phyloP scores from a whole-genome alignment of 2,113 vertebrate genomes.

The Sinocyclocheilus maitianheensis region DNA sequence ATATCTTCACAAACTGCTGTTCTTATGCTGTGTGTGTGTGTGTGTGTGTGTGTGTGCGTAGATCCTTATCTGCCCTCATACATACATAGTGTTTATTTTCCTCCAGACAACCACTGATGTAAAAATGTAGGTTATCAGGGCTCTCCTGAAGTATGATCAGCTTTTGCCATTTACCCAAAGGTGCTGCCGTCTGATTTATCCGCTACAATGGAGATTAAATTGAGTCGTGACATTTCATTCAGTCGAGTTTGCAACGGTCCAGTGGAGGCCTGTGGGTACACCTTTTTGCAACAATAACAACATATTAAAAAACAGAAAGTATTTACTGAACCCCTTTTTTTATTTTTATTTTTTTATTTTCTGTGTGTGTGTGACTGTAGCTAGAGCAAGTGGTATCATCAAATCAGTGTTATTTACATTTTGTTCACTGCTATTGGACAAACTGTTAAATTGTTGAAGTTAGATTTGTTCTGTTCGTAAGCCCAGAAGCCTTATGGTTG shows the following conservation, averaged over 20 bases:
- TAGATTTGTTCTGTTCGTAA: background rate
- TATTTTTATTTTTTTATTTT: too few species aligned
- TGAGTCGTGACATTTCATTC: conserved; percentile 61
- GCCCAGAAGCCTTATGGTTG: background rate
- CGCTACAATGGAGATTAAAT: conserved; percentile 57
- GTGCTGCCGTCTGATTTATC: conserved; percentile 56
- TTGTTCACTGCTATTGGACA: background rate
- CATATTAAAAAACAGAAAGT: conserved; percentile 33
- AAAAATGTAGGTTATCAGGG: conserved; percentile 40
- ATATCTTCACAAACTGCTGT: conserved; percentile 20
- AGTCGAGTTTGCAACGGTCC: conserved; percentile 47
- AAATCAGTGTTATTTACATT: background rate
- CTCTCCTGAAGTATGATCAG: conserved; percentile 1
- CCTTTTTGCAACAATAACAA: conserved; percentile 41
- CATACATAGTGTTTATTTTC: background rate
- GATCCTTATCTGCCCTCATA: background rate
- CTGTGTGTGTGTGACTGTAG: background rate
- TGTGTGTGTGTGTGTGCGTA: background rate
- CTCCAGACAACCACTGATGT: background rate
- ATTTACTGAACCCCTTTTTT: background rate
- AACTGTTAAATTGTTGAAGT: too few species aligned
- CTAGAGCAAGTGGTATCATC: background rate
- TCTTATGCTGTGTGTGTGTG: background rate
- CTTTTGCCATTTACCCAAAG: conserved; percentile 54
- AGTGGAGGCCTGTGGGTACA: conserved; percentile 27